Evolutionary conservation across 2,888 invertebrate species (phyloP).

Genomic region (Lepidocyrtinus sp.): DNA sequence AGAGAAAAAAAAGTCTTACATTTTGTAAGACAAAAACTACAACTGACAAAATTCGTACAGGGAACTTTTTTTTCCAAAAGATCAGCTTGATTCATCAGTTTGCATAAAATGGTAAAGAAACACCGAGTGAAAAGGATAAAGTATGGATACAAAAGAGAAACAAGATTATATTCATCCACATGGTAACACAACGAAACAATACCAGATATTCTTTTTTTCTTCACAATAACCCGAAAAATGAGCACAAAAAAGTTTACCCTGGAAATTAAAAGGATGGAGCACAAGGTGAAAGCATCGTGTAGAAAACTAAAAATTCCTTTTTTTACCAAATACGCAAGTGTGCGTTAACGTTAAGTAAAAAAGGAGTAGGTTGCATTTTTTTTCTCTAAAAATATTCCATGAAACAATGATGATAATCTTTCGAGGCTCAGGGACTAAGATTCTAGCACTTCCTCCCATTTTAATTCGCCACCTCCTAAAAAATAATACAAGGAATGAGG

Average conservation of each 20-base stretch:
- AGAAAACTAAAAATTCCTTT: slow-evolving; percentile 17
- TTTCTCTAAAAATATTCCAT: neutral
- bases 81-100: neutral
- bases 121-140: slow-evolving; percentile 11
- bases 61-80: neutral
- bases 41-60: neutral
- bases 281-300: slow-evolving; percentile 35
- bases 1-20: slow-evolving; percentile 5
- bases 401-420: slow-evolving; percentile 42
- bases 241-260: slow-evolving; percentile 19
- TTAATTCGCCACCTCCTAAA: slow-evolving; percentile 20
- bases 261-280: slow-evolving; percentile 1
- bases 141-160: too few species aligned
- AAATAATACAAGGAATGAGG: too few species aligned
- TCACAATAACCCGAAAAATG: neutral
- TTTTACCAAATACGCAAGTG: slow-evolving; percentile 12
- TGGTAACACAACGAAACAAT: slow-evolving; percentile 2
- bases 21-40: slow-evolving; percentile 37
- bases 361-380: neutral
- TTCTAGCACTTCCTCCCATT: slow-evolving; percentile 18
- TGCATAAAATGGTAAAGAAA: slow-evolving; percentile 1
- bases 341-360: neutral
- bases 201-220: neutral
- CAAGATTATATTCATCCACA: slow-evolving; percentile 21
- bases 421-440: slow-evolving; percentile 15